These are phyloP conservation scores for Anser brachyrhynchus DNA, from an alignment of 2,113 vertebrate species.

Conservation along the genomic window DNA sequence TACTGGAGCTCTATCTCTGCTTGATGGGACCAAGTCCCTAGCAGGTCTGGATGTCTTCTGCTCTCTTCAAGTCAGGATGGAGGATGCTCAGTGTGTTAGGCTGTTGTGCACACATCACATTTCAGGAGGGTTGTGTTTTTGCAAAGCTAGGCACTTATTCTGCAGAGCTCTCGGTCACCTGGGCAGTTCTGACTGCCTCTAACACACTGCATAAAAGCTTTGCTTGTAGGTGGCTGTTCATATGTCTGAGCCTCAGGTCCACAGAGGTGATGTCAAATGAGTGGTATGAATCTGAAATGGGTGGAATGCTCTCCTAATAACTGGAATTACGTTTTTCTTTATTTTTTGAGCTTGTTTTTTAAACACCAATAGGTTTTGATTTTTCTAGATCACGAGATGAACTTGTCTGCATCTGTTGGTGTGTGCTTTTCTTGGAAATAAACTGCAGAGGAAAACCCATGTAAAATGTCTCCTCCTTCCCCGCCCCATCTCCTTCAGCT, in stretches of 20 bases:
- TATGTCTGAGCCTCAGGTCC: neutral
- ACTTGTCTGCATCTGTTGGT: neutral
- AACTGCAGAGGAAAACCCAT: neutral
- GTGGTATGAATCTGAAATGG: neutral
- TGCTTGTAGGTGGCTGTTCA: neutral
- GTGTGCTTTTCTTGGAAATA: neutral
- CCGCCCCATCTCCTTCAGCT: neutral
- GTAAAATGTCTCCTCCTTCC: slow-evolving; percentile 33
- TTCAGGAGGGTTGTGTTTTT: neutral
- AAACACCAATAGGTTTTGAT: neutral
- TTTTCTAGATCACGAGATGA: rapidly evolving
- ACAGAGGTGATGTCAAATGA: neutral
- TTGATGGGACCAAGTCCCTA: neutral
- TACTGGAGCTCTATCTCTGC: neutral
- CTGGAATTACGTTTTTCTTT: neutral
- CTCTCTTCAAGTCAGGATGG: neutral
- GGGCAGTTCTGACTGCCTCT: neutral
- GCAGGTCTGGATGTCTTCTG: neutral
- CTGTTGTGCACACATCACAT: neutral
- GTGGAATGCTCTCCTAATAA: neutral
- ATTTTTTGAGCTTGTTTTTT: neutral
- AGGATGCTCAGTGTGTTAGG: neutral
- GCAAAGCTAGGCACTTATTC: neutral
- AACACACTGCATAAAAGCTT: neutral
- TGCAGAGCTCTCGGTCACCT: neutral